Evolutionary conservation across 2,113 vertebrate genomes (phyloP), one percentile per base, ranked within the genome.

Genomic region (Scomber japonicus): DNA sequence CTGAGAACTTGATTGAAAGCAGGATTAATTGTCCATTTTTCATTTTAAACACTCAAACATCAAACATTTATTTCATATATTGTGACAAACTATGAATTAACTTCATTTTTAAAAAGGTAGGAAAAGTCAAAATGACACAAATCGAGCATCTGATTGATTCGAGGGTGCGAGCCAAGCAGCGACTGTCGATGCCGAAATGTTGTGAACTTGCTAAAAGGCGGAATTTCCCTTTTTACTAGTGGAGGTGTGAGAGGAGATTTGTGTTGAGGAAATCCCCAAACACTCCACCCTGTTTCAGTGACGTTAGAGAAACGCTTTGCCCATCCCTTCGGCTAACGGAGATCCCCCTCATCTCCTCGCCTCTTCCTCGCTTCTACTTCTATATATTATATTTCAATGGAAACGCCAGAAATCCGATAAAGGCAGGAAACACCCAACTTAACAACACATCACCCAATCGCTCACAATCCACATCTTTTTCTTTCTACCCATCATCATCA

Each of bases 221-320:
- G 79, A 75, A 63, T 71, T 74, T 64, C 64, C 79, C 74, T 65
- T 27, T 27, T 81, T 16, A 40, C 11, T 31, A 8, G 46, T 1
- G 4, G 49, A 35, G 27, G 16, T 56, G 65, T 35, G 55, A 72
- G 16, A 19, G 2, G 45, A 24, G 10, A 3, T 16, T 17, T 8
- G 17, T 44, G 35, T 10, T 0, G 11, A 75, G 82, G 66, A 84
- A 75, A 61, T 61, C 65, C 57, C 75, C 76, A 21, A 71, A 66
- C 60, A 66, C 66, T 71, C 83, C 63, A 27, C 45, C 49, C 68
- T 53, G 68, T 48, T 68, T 14, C 17, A 44, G 24, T 1, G 11
- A 48, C 14, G 14, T 40, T 40, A 40, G 35, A 40, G 35, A 40
- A 40, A 40, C 35, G 46, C 63, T 14, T 50, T 27, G 19, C 50